A percentile compares a stretch with the other conserved stretches of the same genome.
phyloP scores from a whole-genome alignment of 2,113 vertebrate genomes.

The Stigmatopora nigra region DNA sequence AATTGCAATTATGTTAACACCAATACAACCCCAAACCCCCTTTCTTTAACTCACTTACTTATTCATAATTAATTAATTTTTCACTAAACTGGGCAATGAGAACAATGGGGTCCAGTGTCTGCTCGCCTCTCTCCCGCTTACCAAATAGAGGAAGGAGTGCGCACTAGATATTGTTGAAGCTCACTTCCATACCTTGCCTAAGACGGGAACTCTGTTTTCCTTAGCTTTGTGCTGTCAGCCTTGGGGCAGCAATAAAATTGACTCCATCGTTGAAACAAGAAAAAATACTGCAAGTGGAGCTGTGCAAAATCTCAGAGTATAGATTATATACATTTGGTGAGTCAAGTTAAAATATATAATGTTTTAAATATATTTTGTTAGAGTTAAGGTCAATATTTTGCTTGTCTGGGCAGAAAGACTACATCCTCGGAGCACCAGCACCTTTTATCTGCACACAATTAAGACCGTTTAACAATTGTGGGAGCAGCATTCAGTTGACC shows the following conservation, averaged over 20 bases:
- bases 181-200: slow-evolving; percentile 68
- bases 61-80: slow-evolving; percentile 77
- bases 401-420: no score
- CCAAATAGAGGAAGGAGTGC: slow-evolving; percentile 45
- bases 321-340: background rate
- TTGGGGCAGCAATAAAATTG: slow-evolving; percentile 65
- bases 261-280: slow-evolving; percentile 60
- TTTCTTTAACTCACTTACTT: slow-evolving; percentile 67
- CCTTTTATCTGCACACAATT: no score
- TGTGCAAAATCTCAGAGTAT: slow-evolving; percentile 21
- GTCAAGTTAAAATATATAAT: no score
- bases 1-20: slow-evolving; percentile 75
- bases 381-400: no score
- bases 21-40: slow-evolving; percentile 54
- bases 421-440: no score
- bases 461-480: no score
- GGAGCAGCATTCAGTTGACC: no score
- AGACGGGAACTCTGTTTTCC: slow-evolving; percentile 55
- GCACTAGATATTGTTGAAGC: slow-evolving; percentile 65
- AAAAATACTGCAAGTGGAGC: slow-evolving; percentile 33
- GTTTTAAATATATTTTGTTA: no score
- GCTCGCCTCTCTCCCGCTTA: slow-evolving; percentile 35
- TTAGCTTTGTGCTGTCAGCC: slow-evolving; percentile 53
- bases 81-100: slow-evolving; percentile 58
- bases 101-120: slow-evolving; percentile 58